These are phyloP conservation scores for Megastigmus dorsalis DNA, from an alignment of 2,888 invertebrate genomes.

Conservation along the genomic window DNA sequence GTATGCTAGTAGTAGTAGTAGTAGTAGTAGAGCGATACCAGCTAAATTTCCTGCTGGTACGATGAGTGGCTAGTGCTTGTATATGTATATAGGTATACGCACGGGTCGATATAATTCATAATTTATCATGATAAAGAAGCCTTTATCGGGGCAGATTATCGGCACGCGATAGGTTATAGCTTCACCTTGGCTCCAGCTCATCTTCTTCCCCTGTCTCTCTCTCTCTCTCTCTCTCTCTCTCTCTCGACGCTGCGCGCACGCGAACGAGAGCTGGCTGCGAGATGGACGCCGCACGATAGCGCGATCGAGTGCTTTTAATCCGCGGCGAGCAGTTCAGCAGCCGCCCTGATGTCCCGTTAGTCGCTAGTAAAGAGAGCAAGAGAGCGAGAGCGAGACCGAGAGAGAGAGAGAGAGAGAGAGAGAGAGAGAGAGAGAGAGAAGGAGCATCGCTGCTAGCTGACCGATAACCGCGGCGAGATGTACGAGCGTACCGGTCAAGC, in stretches of 20 bases:
- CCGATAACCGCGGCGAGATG: neutral
- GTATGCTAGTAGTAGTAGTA: no score
- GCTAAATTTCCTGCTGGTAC: no score
- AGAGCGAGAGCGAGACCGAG: no score
- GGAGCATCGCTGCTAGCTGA: neutral
- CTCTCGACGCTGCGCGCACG: neutral
- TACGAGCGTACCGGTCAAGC: constrained; percentile 1
- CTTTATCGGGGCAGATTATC: constrained; percentile 37
- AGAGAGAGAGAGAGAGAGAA: no score
- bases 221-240: neutral
- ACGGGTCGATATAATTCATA: constrained; percentile 42
- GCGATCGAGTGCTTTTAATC: constrained; percentile 34
- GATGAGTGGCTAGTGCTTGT: no score
- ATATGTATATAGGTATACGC: no score
- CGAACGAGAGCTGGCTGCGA: neutral
- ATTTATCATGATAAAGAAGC: constrained; percentile 31
- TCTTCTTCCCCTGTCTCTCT: neutral
- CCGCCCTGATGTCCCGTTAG: constrained; percentile 38
- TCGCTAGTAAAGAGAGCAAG: no score
- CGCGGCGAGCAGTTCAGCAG: neutral
- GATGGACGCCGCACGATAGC: constrained; percentile 25
- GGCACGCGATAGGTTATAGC: constrained; percentile 33
- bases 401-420: no score
- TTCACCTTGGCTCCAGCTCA: neutral
- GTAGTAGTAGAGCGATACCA: no score